Conservation (phyloP, 1,140 invertebrate genomes). For the Branchinecta lynchi region DNA sequence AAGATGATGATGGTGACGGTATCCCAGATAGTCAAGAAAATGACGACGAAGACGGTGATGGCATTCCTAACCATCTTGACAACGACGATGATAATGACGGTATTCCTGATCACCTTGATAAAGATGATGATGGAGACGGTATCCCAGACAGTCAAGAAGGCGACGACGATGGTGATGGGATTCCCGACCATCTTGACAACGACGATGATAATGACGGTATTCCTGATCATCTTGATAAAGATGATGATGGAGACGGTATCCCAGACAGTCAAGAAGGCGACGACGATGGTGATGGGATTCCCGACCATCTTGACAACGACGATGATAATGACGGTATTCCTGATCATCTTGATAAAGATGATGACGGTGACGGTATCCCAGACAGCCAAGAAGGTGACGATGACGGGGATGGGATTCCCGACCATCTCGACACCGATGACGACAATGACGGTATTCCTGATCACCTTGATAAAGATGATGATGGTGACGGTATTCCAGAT, state of each 20-base stretch:
- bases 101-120: neutral
- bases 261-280: too few relatives aligned
- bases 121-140: neutral
- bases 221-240: neutral
- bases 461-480: neutral
- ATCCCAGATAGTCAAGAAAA: neutral
- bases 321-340: slow-evolving; percentile 4
- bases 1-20: slow-evolving; percentile 18
- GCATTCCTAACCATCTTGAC: neutral
- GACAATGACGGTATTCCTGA: too few relatives aligned
- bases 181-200: neutral
- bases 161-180: neutral
- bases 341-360: slow-evolving; percentile 15
- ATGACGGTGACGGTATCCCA: slow-evolving; percentile 12
- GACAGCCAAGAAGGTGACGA: too few relatives aligned
- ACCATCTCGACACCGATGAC: too few relatives aligned
- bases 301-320: neutral
- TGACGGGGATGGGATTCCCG: too few relatives aligned
- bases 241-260: too few relatives aligned
- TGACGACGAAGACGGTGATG: neutral
- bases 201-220: too few relatives aligned
- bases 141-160: neutral
- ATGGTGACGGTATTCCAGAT: slow-evolving; percentile 9
- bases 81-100: neutral
- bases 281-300: too few relatives aligned